Evolutionary conservation across 2,113 vertebrate genomes (phyloP), one percentile per base, ranked within the genome.

Genomic region (Toxostoma redivivum): DNA sequence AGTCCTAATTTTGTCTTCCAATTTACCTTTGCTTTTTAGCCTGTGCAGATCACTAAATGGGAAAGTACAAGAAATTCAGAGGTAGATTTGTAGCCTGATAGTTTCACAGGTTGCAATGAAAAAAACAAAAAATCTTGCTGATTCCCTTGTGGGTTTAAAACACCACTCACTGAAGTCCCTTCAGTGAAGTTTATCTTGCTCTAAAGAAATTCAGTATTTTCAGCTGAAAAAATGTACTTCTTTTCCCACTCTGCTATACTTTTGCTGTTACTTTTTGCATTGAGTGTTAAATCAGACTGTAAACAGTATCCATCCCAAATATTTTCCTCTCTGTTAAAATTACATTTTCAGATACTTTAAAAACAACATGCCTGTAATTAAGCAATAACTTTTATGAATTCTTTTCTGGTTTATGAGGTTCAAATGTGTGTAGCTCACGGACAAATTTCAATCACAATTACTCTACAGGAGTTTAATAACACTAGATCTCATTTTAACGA

Each of bases 371-470:
- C 38, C 42, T 79, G 6, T 87, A 35, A 37, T 60, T 56, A 86
- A 89, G 37, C 45, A 61, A 1, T 76, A 38, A 77, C 11, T 69
- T 89, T 28, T 82, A 57, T 61, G 38, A 82, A 73, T 89, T 86
- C 30, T 84, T 79, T 91, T 81, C 89, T 87, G 37, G 53, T 82
- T 94, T 66, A 51, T 64, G 78, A 85, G 27, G 25, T 87, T 91
- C 48, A 79, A 85, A 72, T 95, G 13, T 64, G 23, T 64, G n/a
- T 79, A 74, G 74, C 45, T 94, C 6, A 6, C 91, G 77, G 70
- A 82, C 28, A 89, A n/a, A 87, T 91, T 94, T 91, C 84, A 89
- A 84, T 92, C 74, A 93, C 66, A 90, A 73, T 93, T 92, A 77
- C 82, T 79, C 91, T 92, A 81, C 65, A 87, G 72, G 78, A 92